A percentile compares a stretch with the other conserved stretches of the same genome.
phyloP scores from a whole-genome alignment of 2,797 vertebrate genomes.

The Dicrostonyx torquatus region DNA sequence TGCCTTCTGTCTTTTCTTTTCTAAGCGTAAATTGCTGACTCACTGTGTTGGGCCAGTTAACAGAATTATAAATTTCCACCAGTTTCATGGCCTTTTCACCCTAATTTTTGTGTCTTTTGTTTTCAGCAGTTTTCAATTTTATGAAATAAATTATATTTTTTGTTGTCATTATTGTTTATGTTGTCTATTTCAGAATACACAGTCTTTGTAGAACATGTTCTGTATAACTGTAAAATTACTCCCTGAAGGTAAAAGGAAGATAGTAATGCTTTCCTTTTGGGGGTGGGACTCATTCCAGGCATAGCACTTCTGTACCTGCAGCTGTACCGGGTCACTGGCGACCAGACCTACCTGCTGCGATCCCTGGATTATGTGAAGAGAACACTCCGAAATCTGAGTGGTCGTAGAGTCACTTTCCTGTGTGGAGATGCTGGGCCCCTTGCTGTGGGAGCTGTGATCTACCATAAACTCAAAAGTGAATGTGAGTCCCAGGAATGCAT shows the following conservation, averaged over 20 bases:
- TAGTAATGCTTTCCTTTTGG: conserved; percentile 20
- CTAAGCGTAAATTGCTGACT: background rate
- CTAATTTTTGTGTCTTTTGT: background rate
- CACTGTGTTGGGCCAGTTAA: background rate
- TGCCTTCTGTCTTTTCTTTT: background rate
- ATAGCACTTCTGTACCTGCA: conserved; percentile 96
- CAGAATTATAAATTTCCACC: background rate
- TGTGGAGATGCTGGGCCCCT: conserved; percentile 96
- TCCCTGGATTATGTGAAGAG: conserved; percentile 96
- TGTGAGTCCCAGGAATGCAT: conserved; percentile 93
- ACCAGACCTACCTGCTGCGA: conserved; percentile 91
- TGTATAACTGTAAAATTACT: background rate
- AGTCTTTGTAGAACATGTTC: background rate
- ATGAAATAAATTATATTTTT: background rate
- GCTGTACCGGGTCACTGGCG: conserved; percentile 89
- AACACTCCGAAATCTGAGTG: conserved; percentile 93
- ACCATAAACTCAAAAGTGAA: conserved; percentile 92
- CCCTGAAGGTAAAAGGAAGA: background rate
- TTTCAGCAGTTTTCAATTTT: background rate
- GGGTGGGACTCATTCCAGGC: conserved; percentile 84
- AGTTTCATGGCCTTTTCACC: background rate
- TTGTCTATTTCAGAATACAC: background rate
- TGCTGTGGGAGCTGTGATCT: conserved; percentile 94
- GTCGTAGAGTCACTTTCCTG: conserved; percentile 95
- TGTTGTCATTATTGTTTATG: background rate